Evolutionary conservation across 2,797 vertebrate species (phyloP), one percentile per base, ranked within the genome.

Genomic region (Pantherophis alleghaniensis): DNA sequence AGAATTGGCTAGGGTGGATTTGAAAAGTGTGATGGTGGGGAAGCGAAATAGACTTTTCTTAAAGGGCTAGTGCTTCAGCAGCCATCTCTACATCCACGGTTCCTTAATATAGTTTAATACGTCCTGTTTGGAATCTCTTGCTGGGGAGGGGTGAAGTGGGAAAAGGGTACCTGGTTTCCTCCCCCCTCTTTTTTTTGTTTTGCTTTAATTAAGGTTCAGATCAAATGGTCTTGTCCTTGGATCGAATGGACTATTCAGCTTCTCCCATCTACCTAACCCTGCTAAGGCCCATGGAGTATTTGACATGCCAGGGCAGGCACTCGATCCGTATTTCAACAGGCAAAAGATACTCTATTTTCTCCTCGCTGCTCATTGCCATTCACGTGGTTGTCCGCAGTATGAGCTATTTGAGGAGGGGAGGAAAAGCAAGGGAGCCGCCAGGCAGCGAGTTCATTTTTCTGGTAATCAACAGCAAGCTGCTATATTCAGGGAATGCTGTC

Each of bases 401-500:
- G 95, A 90, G 86, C 88, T 1, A 95, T 53, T 89, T 89, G 16
- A 95, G 95, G 91, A 16, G 90, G 57, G 94, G 61, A 95, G 92
- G 93, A 93, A 94, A 94, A 94, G 96, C 96, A 95, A 83, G 92
- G 96, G 97, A 96, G 97, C 97, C 96, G 97, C 96, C 96, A 96
- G 98, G 97, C 97, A 95, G 97, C 97, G 97, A 98, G 98, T 98
- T 99, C 98, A 99, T 99, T 98, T 99, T 98, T 97, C 97, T 97
- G 97, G 98, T 97, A 98, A 98, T 98, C 98, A 98, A 97, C 97
- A 96, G 97, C 98, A 98, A 98, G 98, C 98, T 98, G 98, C 98
- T 97, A 97, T 98, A 98, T 98, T 98, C 98, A 97, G 98, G 98
- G 98, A 98, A 98, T 97, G 98, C 98, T 98, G 98, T 98, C 98